Conservation (phyloP, 2,888 invertebrate genomes). For the Cyrtodaria siliqua region DNA sequence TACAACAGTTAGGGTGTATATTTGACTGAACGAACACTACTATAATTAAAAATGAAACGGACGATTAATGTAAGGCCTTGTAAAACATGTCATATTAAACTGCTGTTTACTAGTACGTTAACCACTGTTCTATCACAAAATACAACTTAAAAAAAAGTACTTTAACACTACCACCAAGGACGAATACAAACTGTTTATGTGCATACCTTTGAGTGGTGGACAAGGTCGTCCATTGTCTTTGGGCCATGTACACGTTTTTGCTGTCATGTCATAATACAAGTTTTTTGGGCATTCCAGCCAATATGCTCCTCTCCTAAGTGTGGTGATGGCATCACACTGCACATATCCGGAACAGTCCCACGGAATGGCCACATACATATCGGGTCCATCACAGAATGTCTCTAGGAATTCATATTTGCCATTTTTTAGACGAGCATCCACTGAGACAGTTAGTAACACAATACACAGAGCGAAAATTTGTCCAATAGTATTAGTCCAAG, state of each 20-base stretch:
- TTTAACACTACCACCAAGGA: too few relatives aligned
- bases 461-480: conserved; percentile 5
- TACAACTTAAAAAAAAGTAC: too few relatives aligned
- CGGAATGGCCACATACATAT: conserved; percentile 66
- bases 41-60: too few relatives aligned
- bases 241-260: conserved; percentile 70
- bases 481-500: neutral
- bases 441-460: conserved; percentile 6
- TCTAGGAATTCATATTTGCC: conserved; percentile 60
- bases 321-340: neutral
- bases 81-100: too few relatives aligned
- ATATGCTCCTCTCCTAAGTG: conserved; percentile 47
- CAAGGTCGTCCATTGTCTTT: conserved; percentile 57
- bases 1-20: too few relatives aligned
- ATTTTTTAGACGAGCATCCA: conserved; percentile 48
- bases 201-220: conserved; percentile 66
- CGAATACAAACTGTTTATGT: too few relatives aligned
- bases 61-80: too few relatives aligned
- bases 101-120: too few relatives aligned
- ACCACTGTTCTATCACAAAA: too few relatives aligned
- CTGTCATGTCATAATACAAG: conserved; percentile 62
- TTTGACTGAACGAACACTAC: too few relatives aligned
- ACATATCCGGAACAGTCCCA: conserved; percentile 72
- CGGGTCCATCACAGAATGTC: conserved; percentile 63
- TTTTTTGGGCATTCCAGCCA: conserved; percentile 68